These are phyloP conservation scores for Syndactyla subalaris DNA, from an alignment of 2,797 vertebrate genomes.

Conservation along the genomic window DNA sequence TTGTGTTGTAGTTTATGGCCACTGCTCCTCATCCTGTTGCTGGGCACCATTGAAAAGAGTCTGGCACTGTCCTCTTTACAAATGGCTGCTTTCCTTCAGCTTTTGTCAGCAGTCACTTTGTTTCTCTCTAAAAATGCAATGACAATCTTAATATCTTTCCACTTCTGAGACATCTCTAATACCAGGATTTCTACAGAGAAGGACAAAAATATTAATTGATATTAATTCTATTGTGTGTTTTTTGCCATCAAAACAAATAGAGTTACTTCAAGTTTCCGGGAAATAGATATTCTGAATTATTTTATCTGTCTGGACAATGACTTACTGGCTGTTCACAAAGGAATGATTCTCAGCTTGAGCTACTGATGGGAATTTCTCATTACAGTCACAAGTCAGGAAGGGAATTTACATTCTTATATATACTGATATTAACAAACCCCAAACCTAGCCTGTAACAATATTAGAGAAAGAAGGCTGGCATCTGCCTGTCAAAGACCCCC, in stretches of 20 bases:
- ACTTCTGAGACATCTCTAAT: neutral
- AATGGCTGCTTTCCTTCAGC: neutral
- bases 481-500: neutral
- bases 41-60: neutral
- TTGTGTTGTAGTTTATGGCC: neutral
- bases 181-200: neutral
- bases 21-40: neutral
- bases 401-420: conserved; percentile 5
- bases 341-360: neutral
- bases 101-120: neutral
- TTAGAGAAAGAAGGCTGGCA: neutral
- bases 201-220: neutral
- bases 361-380: neutral
- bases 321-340: neutral
- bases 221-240: conserved; percentile 10
- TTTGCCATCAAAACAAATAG: conserved; percentile 26
- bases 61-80: neutral
- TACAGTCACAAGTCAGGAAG: neutral
- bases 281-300: conserved; percentile 41
- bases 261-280: neutral
- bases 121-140: neutral
- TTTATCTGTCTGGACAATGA: neutral
- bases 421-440: neutral
- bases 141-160: neutral
- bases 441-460: neutral